phyloP scores from a whole-genome alignment of 1,140 invertebrate genomes.

The Leptinotarsa undecemlineata region DNA sequence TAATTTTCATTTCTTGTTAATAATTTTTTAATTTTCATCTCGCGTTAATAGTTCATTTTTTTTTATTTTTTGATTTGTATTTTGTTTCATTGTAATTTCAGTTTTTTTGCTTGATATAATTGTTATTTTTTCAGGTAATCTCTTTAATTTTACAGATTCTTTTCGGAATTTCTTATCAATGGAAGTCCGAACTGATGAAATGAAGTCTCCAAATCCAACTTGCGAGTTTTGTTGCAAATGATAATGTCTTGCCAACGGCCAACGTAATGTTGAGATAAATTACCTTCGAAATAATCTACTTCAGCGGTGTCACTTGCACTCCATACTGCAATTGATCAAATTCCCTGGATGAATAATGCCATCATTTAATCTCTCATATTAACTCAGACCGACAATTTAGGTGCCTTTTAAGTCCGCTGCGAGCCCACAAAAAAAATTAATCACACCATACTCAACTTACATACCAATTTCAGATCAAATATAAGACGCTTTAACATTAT shows the following conservation, averaged over 20 bases:
- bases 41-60: no score
- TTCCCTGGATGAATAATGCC: neutral
- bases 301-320: neutral
- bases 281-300: neutral
- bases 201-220: neutral
- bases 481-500: slow-evolving; percentile 10
- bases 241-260: no score
- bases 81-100: no score
- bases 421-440: slow-evolving; percentile 23
- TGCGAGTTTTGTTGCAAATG: neutral
- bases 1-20: no score
- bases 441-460: slow-evolving; percentile 24
- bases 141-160: no score
- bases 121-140: no score
- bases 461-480: slow-evolving; percentile 20
- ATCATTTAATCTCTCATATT: slow-evolving; percentile 8
- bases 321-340: neutral
- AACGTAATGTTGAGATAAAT: no score
- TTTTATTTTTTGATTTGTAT: no score
- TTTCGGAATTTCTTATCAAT: no score
- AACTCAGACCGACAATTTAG: slow-evolving; percentile 19
- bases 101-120: no score
- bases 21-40: no score
- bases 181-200: no score
- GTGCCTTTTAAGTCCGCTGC: slow-evolving; percentile 1